Base-by-base conservation (phyloP, 2,797 vertebrate species). In the Heterohyrax brucei region DNA sequence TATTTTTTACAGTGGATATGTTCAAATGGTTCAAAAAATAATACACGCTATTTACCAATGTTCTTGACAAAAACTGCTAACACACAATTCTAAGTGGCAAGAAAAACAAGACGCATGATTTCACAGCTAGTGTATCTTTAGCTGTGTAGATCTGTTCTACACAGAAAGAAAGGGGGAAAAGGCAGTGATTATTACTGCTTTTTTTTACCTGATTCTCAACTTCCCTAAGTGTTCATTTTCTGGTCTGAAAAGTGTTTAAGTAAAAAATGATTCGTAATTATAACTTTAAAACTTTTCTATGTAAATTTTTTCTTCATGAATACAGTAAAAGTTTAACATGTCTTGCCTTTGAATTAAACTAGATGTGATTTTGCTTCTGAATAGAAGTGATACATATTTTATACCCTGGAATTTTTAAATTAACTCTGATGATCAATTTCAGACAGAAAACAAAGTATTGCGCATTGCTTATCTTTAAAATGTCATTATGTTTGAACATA, bases 181-280 rank as follows among this genome's bases (percentile, higher is more conserved):
- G 62, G 22, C 79, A 93, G 39, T 30, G 81, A 78, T 87, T 62
- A 59, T 61, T 30, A 70, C 33, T 59, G 18, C 7, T 82, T 72
- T 22, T 4, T 92, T 94, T 95, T 76, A 87, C 33, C 28, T 87
- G 70, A 81, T 73, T 79, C 89, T 82, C 79, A 93, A 88, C 66
- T 79, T 89, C 48, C 62, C 50, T 92, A 80, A 85, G 48, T 94
- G 12, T 78, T 80, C 79, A 2, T 75, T 64, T 75, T 70, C 89
- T 18, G 19, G 28, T 61, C 48, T 87, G 56, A 80, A 87, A 77
- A 92, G 46, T 56, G 10, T 56, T 14, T 66, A 10, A 82, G 87
- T 50, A 3, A 82, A 88, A 88, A 87, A 62, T 56, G 62, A 92
- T 53, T 48, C 92, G 22, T 59, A 83, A 79, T 70, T 84, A 87